Base-by-base conservation (phyloP, 2,888 invertebrate species). In the Rapana venosa region DNA sequence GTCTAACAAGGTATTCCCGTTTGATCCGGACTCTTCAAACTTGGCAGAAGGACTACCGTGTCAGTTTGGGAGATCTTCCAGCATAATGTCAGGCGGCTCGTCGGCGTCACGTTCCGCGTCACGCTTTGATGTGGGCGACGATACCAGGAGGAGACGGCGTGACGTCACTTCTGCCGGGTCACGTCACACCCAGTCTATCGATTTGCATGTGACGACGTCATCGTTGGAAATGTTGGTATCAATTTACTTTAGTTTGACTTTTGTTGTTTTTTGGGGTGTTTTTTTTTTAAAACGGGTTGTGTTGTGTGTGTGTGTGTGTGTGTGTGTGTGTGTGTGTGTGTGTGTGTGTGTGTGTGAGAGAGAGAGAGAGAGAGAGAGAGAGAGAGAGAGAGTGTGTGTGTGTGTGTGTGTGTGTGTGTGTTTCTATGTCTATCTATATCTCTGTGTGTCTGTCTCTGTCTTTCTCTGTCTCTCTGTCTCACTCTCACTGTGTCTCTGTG, bases 291-390 rank as follows among this genome's bases (percentile, higher is more conserved):
- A 26, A n/a, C n/a, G 74, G 26, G 26, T 85, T 85, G 36, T 84
- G 84, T 84, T 84, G 36, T 84, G 84, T 35, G 17, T 36, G 84
- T 84, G 35, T 84, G 36, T 35, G 26, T 85, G 56, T 58, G 56
- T 85, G 85, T 85, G 85, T n/a, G 74, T 74, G 70, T 56, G 56
- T 85, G 56, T 85, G 70, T 74, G 74, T 22, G 20, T 22, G 17
- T 15, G 26, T 32, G 35, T 85, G 58, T 58, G 56, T 58, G 22
- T 85, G 58, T 85, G 58, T 58, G 58, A 35, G 17, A 36, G 36
- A 36, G 13, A 32, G 79, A 81, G 13, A 35, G 30, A 35, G 22
- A 13, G 32, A 17, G 30, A 79, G 15, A 79, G 79, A 17, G 11
- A 32, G 79, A 17, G 15, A 30, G 15, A 79, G 61, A 8, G 61